phyloP scores from a whole-genome alignment of 2,797 vertebrate genomes.

The Halcyon chelicuti region DNA sequence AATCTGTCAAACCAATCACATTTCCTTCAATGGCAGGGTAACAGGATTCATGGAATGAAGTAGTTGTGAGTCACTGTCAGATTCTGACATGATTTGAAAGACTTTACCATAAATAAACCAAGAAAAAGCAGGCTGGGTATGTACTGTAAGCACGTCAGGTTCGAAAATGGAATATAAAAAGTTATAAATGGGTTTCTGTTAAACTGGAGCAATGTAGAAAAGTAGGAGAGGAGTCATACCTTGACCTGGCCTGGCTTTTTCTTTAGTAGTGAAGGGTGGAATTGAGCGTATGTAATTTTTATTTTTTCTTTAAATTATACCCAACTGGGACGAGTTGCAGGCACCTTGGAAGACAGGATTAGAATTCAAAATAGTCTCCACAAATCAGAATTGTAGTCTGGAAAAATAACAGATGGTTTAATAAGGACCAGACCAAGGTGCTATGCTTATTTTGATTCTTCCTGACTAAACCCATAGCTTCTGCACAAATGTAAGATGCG shows the following conservation, averaged over 20 bases:
- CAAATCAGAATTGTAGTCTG: neutral
- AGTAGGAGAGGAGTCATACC: neutral
- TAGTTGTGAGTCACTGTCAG: conserved; percentile 23
- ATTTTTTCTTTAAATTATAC: neutral
- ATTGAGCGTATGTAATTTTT: neutral
- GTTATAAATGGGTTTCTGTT: neutral
- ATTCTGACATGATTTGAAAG: conserved; percentile 41
- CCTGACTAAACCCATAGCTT: neutral
- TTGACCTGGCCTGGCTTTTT: neutral
- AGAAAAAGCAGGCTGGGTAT: neutral
- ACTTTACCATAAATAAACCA: conserved; percentile 30
- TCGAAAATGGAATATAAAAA: neutral
- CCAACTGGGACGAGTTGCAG: accelerated
- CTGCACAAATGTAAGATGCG: neutral
- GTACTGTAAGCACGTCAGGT: neutral
- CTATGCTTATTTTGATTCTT: neutral
- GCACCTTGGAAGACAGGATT: neutral
- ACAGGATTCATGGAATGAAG: neutral
- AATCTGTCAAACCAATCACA: conserved; percentile 39
- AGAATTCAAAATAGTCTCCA: neutral
- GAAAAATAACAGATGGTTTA: neutral
- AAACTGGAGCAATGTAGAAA: neutral
- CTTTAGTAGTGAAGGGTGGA: neutral
- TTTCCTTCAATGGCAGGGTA: conserved; percentile 12
- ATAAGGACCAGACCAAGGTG: neutral